Evolutionary conservation across 2,888 invertebrate species (phyloP).

Genomic region (Leptinotarsa tumamoca): DNA sequence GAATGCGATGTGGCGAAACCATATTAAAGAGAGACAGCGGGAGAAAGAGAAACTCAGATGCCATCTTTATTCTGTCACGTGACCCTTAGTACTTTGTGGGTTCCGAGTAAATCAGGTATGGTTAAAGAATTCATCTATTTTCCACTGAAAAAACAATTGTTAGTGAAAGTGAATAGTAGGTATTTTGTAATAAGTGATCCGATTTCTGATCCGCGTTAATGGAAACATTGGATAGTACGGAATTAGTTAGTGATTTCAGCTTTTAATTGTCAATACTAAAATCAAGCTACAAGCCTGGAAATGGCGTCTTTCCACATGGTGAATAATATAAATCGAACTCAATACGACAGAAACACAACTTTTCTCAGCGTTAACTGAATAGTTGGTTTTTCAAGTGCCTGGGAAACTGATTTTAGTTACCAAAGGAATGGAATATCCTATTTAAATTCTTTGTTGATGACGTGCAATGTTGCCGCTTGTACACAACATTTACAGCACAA

Average conservation of each 20-base stretch:
- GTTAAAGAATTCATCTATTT: conserved; percentile 59
- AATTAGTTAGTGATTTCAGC: conserved; percentile 16
- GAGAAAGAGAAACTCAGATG: not conserved
- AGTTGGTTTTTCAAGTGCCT: not conserved
- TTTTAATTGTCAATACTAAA: conserved; percentile 44
- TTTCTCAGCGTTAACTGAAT: not conserved
- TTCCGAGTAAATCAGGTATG: conserved; percentile 64
- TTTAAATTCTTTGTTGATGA: conserved; percentile 31
- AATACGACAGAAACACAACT: conserved; percentile 19
- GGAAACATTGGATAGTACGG: not conserved
- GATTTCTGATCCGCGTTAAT: not conserved
- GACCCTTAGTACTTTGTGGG: conserved; percentile 64
- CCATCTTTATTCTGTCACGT: conserved; percentile 56
- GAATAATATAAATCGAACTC: conserved; percentile 52
- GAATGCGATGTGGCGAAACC: too few species aligned
- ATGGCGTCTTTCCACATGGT: conserved; percentile 83
- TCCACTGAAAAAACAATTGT: conserved; percentile 49
- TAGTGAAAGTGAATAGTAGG: conserved; percentile 46
- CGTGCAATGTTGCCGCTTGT: conserved; percentile 53
- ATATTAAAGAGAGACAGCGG: too few species aligned
- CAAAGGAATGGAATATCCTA: not conserved
- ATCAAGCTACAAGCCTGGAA: conserved; percentile 75
- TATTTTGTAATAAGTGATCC: conserved; percentile 32
- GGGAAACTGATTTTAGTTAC: conserved; percentile 3
- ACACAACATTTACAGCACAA: conserved; percentile 32